Evolutionary conservation across 2,797 vertebrate genomes (phyloP).

Genomic region (Sphaeramia orbicularis): DNA sequence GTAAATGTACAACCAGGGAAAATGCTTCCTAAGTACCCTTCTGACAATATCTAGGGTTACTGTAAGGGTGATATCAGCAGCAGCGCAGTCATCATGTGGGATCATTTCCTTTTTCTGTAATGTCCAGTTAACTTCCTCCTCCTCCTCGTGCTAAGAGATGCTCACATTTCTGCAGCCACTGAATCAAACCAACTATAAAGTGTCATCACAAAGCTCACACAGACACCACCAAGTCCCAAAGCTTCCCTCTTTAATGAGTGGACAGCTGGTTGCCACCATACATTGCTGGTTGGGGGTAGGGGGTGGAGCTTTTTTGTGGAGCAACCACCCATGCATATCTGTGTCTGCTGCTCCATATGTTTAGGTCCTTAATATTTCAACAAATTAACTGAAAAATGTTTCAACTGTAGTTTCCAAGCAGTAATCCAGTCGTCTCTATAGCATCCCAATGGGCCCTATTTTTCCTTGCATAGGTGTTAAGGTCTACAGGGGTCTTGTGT

Average conservation of each 20-base stretch:
- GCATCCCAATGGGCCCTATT: too few species aligned
- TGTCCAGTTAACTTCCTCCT: constrained; percentile 45
- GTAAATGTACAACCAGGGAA: background rate
- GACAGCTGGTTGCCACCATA: constrained; percentile 48
- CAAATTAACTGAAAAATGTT: background rate
- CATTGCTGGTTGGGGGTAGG: constrained; percentile 23
- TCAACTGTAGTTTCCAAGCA: background rate
- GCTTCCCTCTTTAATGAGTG: constrained; percentile 35
- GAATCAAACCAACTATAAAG: background rate
- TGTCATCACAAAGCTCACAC: constrained; percentile 6
- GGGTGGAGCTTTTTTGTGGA: constrained; percentile 14
- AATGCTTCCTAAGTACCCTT: too few species aligned
- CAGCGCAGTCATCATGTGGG: constrained; percentile 20
- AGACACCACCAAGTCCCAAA: constrained; percentile 11
- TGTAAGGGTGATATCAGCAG: constrained; percentile 44
- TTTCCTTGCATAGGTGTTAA: too few species aligned
- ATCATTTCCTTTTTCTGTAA: constrained; percentile 48
- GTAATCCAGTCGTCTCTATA: too few species aligned
- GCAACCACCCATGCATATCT: constrained; percentile 30
- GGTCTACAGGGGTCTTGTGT: too few species aligned
- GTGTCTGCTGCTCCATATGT: constrained; percentile 28
- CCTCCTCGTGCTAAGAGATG: background rate
- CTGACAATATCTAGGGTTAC: constrained; percentile 1
- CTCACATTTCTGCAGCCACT: background rate
- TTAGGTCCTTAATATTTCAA: background rate